Base-by-base conservation (phyloP, 1,140 invertebrate species). In the Pachypsylla venusta region DNA sequence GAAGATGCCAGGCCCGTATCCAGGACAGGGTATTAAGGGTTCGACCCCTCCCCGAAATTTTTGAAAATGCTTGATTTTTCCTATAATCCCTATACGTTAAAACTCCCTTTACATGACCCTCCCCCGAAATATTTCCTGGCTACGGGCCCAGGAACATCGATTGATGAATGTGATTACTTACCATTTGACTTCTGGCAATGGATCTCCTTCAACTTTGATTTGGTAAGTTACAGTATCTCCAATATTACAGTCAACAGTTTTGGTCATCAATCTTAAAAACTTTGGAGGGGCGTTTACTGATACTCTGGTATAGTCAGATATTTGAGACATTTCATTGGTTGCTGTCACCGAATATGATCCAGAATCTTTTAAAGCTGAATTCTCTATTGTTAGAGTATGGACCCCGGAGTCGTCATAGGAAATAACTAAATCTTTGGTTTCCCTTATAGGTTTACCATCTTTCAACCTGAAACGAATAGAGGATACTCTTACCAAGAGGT, bases 321-420 rank as follows among this genome's bases (percentile, higher is more conserved):
- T 86, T 71, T 91, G 86, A 69, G 85, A 89, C 30, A 90, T 75
- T 64, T 91, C 84, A 67, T 98, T 98, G 57, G 84, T 84, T 0
- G 93, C 89, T 1, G 93, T 81, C 13, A 95, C 83, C 0, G 91
- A 91, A 68, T 96, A 98, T n/a, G 85, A 87, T 7, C 93, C 95
- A 25, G 87, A 77, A 70, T 98, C 94, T 25, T 87, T 86, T 1
- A 93, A 74, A 54, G 78, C 79, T 0, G 88, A 81, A 58, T 89
- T 82, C 59, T 84, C 82, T 48, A 98, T 87, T 14, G 84, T 79
- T 20, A 98, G 74, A 24, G 80, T 79, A 65, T 85, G 84, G 10
- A 75, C 78, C 66, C 82, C 78, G 4, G 79, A 76, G 0, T 72
- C 76, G 61, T 87, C 81, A 65, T 84, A 48, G 4, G 42, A 48